phyloP scores from a whole-genome alignment of 2,888 invertebrate species.

The Orthosia incerta region DNA sequence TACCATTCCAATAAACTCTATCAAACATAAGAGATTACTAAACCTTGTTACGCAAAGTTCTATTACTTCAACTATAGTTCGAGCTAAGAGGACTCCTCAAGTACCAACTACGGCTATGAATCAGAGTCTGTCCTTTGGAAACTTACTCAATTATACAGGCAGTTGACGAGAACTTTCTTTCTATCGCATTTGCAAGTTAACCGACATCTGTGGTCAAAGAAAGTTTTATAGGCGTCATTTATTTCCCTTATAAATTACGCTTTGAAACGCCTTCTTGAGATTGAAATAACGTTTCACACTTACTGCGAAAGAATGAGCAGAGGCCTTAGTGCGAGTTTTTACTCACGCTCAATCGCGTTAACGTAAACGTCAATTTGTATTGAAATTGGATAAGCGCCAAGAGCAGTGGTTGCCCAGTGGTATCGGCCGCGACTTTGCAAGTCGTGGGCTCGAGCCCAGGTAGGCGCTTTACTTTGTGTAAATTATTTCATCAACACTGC shows the following conservation, averaged over 20 bases:
- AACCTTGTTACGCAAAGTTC: conserved; percentile 51
- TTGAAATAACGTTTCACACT: conserved; percentile 24
- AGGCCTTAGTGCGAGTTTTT: too few relatives aligned
- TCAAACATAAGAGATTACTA: conserved; percentile 34
- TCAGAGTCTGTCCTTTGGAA: conserved; percentile 55
- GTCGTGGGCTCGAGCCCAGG: too few relatives aligned
- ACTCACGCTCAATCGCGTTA: too few relatives aligned
- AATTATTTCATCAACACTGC: too few relatives aligned
- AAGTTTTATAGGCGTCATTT: conserved; percentile 51
- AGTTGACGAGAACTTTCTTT: conserved; percentile 53
- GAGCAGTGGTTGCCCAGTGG: too few relatives aligned
- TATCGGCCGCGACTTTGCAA: too few relatives aligned
- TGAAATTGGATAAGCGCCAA: too few relatives aligned
- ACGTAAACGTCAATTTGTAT: too few relatives aligned
- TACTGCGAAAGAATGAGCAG: conserved; percentile 2
- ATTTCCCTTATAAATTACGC: conserved; percentile 45
- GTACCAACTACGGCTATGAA: conserved; percentile 48
- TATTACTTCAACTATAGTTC: conserved; percentile 42
- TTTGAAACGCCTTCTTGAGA: conserved; percentile 22
- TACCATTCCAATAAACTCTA: conserved; percentile 6
- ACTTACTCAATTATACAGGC: conserved; percentile 59
- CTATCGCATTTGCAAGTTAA: conserved; percentile 60
- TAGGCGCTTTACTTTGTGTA: too few relatives aligned
- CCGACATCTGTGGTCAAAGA: conserved; percentile 45
- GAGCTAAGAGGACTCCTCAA: conserved; percentile 6